Conservation (phyloP, 2,113 vertebrate species). For the Actenoides lindsayi region DNA sequence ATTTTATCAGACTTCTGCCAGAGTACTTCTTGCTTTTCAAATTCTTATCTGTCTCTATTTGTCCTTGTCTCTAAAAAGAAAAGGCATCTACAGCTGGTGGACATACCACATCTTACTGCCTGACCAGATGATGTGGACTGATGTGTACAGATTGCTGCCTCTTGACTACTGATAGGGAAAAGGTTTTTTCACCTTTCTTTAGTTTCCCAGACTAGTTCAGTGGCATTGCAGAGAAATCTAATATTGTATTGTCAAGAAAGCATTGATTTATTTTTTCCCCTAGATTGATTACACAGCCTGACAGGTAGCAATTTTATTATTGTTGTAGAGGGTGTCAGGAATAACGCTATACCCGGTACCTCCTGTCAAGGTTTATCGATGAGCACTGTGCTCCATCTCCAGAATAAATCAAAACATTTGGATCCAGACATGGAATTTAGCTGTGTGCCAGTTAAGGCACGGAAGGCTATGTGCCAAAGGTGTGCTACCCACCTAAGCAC, state of each 20-base stretch:
- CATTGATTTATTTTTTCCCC: not conserved
- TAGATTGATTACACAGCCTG: constrained; percentile 9
- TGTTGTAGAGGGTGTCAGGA: constrained; percentile 24
- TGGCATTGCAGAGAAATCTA: constrained; percentile 2
- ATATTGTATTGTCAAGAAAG: constrained; percentile 33
- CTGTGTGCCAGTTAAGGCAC: not conserved
- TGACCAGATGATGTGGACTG: accelerated
- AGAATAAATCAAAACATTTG: not conserved
- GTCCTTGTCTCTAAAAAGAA: not conserved
- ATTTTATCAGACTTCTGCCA: not conserved
- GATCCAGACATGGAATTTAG: not conserved
- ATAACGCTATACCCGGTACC: not conserved
- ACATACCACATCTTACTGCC: not conserved
- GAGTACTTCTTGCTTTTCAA: not conserved
- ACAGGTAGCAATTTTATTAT: constrained; percentile 18
- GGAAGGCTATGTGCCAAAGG: not conserved
- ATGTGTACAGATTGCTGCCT: not conserved
- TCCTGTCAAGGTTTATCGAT: not conserved
- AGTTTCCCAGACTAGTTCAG: not conserved
- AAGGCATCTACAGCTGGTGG: not conserved
- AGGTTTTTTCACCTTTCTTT: not conserved
- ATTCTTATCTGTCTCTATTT: not conserved
- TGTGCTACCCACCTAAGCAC: not conserved
- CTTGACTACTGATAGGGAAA: not conserved
- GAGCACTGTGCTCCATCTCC: not conserved